A percentile compares a stretch with the other conserved stretches of the same genome.
phyloP scores from a whole-genome alignment of 2,888 invertebrate genomes.

The Polyommatus iphigenia region DNA sequence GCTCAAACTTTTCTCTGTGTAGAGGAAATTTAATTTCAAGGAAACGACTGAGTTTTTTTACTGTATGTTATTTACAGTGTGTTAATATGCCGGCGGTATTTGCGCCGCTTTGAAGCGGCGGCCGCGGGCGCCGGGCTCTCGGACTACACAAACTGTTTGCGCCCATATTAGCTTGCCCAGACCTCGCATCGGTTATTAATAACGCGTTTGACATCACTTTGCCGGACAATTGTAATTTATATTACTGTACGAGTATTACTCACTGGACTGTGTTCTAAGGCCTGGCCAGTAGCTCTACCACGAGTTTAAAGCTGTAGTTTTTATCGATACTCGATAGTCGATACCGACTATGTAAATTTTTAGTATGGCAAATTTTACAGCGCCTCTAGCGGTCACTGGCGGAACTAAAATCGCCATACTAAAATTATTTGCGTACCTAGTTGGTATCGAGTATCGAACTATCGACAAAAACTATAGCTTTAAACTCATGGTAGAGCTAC shows the following conservation, averaged over 20 bases:
- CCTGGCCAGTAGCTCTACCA: too few species aligned
- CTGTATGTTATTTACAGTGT: not conserved
- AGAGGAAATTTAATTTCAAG: not conserved
- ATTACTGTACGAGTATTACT: not conserved
- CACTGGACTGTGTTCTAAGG: not conserved
- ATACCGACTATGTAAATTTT: too few species aligned
- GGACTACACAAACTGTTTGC: slow-evolving; percentile 60
- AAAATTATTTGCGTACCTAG: too few species aligned
- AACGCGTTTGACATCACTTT: slow-evolving; percentile 20
- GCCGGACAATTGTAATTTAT: not conserved
- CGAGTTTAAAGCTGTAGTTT: too few species aligned
- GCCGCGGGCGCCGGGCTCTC: slow-evolving; percentile 49
- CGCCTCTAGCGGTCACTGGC: too few species aligned
- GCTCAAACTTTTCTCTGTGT: too few species aligned
- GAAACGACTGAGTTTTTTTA: not conserved
- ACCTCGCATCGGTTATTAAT: slow-evolving; percentile 49
- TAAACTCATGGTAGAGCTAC: not conserved
- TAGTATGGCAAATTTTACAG: too few species aligned
- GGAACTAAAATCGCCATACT: too few species aligned
- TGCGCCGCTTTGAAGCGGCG: slow-evolving; percentile 58
- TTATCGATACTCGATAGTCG: too few species aligned
- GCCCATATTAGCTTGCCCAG: slow-evolving; percentile 59
- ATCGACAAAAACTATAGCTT: too few species aligned
- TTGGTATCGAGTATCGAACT: too few species aligned
- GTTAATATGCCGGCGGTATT: slow-evolving; percentile 42